Conservation (phyloP, 2,888 invertebrate genomes). For the Alcis repandata region DNA sequence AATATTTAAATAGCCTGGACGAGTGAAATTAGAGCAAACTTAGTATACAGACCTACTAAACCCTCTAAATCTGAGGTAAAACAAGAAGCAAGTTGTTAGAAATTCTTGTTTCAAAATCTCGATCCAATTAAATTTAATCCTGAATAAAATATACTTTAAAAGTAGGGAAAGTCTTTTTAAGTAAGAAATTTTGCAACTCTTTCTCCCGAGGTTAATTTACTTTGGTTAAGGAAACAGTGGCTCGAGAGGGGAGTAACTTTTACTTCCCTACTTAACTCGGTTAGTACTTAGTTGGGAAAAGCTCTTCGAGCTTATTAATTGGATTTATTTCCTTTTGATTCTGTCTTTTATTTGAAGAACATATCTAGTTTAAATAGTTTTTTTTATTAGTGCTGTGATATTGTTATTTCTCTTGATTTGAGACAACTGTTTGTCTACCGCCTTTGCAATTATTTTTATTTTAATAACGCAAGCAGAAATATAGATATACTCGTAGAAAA, state of each 20-base stretch:
- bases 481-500: too few relatives aligned
- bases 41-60: too few relatives aligned
- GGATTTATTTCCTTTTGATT: conserved; percentile 17
- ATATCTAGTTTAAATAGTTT: background rate
- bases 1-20: too few relatives aligned
- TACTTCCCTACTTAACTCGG: conserved; percentile 14
- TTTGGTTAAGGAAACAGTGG: conserved; percentile 22
- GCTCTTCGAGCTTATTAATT: conserved; percentile 13
- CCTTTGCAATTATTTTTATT: too few relatives aligned
- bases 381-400: background rate
- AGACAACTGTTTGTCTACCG: too few relatives aligned
- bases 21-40: background rate
- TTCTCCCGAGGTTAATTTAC: conserved; percentile 34
- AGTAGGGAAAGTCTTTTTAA: conserved; percentile 20
- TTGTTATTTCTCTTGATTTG: background rate
- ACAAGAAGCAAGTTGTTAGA: background rate
- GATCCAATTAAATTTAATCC: conserved; percentile 18
- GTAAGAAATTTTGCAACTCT: conserved; percentile 24
- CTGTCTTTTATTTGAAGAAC: background rate
- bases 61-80: background rate
- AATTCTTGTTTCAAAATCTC: background rate
- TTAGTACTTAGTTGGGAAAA: conserved; percentile 18
- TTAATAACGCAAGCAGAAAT: too few relatives aligned
- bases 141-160: conserved; percentile 21
- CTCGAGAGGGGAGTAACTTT: conserved; percentile 17